These are phyloP conservation scores for Priapulus caudatus DNA, from an alignment of 2,888 invertebrate genomes.

Conservation along the genomic window DNA sequence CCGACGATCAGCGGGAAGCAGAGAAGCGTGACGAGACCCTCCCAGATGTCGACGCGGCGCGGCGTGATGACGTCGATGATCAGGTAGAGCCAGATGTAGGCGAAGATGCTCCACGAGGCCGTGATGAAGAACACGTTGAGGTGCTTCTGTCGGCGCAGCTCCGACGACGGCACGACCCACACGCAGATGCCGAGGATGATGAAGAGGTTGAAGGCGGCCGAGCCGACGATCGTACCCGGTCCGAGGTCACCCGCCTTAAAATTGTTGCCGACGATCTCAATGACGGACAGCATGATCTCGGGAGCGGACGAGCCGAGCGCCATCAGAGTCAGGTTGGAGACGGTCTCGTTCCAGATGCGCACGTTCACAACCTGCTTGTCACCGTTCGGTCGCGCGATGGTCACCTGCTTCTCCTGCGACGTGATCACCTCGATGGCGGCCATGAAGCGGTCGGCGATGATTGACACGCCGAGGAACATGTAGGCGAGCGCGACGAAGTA, in stretches of 20 bases:
- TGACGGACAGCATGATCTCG: slow-evolving; percentile 90
- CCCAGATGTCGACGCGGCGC: slow-evolving; percentile 90
- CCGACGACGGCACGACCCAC: slow-evolving; percentile 72
- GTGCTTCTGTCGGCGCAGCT: slow-evolving; percentile 87
- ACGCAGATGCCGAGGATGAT: slow-evolving; percentile 94
- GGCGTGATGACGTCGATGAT: slow-evolving; percentile 79
- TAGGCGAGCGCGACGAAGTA: slow-evolving; percentile 82
- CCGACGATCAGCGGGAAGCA: slow-evolving; percentile 94
- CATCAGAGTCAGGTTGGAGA: slow-evolving; percentile 96
- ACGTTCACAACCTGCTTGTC: slow-evolving; percentile 78
- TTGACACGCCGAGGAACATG: slow-evolving; percentile 95
- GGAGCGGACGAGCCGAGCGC: slow-evolving; percentile 97
- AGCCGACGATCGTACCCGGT: slow-evolving; percentile 95
- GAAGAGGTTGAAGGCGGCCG: slow-evolving; percentile 95
- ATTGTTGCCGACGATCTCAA: slow-evolving; percentile 89
- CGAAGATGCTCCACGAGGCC: slow-evolving; percentile 92
- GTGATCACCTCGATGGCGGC: slow-evolving; percentile 98
- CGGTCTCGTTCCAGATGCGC: slow-evolving; percentile 97
- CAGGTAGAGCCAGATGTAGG: slow-evolving; percentile 94
- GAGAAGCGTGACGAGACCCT: slow-evolving; percentile 81
- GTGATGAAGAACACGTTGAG: slow-evolving; percentile 94
- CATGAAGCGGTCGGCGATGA: slow-evolving; percentile 98
- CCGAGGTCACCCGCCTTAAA: slow-evolving; percentile 94
- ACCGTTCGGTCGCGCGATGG: slow-evolving; percentile 74
- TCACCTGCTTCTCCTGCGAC: slow-evolving; percentile 87